A percentile compares a stretch with the other conserved stretches of the same genome.
Conservation (phyloP, 2,113 vertebrate species). For the Mungos mungo region DNA sequence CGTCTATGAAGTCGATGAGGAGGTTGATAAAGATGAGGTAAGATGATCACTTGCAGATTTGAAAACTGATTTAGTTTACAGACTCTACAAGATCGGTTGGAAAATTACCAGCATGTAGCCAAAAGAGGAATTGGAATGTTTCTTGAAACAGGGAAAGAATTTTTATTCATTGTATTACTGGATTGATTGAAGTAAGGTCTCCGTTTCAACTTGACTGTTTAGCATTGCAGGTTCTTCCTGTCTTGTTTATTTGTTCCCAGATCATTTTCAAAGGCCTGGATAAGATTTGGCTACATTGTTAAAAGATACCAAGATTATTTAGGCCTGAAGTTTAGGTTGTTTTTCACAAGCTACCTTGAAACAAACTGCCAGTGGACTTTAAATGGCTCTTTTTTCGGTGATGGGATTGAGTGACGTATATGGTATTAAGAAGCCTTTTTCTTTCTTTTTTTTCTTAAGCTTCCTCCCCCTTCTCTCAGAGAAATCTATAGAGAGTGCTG, state of each 20-base stretch:
- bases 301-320: slow-evolving; percentile 42
- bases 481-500: not conserved
- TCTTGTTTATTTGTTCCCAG: slow-evolving; percentile 63
- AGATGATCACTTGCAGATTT: slow-evolving; percentile 56
- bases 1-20: slow-evolving; percentile 98
- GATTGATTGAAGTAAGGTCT: slow-evolving; percentile 20
- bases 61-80: not conserved
- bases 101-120: not conserved
- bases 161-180: not conserved
- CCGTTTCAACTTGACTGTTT: not conserved
- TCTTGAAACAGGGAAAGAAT: slow-evolving; percentile 26
- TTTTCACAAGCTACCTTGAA: slow-evolving; percentile 43
- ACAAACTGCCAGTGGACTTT: slow-evolving; percentile 19
- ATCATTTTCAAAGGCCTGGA: slow-evolving; percentile 60
- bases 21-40: slow-evolving; percentile 99
- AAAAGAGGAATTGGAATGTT: slow-evolving; percentile 35
- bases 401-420: not conserved
- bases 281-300: slow-evolving; percentile 2
- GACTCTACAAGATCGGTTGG: not conserved
- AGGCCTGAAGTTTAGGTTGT: slow-evolving; percentile 8
- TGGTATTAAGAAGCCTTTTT: not conserved
- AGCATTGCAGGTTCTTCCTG: slow-evolving; percentile 18
- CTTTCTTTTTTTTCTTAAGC: not conserved
- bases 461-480: not conserved
- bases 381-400: not conserved